Conservation (phyloP, 2,888 invertebrate species). For the Pyrochroa serraticornis region DNA sequence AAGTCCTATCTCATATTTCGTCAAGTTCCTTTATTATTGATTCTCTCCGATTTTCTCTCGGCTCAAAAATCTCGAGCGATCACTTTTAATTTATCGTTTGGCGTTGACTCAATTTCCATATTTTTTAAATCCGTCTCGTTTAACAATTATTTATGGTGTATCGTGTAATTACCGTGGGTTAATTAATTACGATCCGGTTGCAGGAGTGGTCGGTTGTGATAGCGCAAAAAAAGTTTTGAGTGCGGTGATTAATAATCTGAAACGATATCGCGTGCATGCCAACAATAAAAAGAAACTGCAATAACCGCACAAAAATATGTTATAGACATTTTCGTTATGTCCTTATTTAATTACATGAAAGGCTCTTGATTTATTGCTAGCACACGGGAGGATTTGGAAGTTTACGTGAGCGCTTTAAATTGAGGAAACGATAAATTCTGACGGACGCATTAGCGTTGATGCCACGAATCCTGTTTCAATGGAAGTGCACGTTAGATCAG, state of each 20-base stretch:
- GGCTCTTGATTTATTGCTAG: neutral
- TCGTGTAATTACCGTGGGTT: neutral
- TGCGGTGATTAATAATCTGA: slow-evolving; percentile 14
- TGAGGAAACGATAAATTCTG: slow-evolving; percentile 10
- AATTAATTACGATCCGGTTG: slow-evolving; percentile 1
- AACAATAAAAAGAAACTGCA: slow-evolving; percentile 7
- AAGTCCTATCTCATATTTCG: slow-evolving; percentile 16
- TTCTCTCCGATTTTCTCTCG: neutral
- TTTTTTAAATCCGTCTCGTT: neutral
- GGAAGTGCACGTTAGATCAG: neutral
- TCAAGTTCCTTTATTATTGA: slow-evolving; percentile 11
- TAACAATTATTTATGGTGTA: neutral
- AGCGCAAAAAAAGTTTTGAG: slow-evolving; percentile 9
- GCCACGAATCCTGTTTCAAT: neutral
- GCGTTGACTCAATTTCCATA: neutral
- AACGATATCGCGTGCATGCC: slow-evolving; percentile 14
- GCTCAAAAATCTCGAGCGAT: slow-evolving; percentile 5
- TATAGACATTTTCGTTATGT: neutral
- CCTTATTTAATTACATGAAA: slow-evolving; percentile 10
- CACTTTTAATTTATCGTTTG: slow-evolving; percentile 4
- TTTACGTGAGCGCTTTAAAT: neutral
- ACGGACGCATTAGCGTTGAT: slow-evolving; percentile 5
- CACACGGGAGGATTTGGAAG: neutral
- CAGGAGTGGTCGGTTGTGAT: slow-evolving; percentile 2
- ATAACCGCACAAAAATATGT: slow-evolving; percentile 7